Evolutionary conservation across 2,113 vertebrate genomes (phyloP).

Genomic region (Progne subis): DNA sequence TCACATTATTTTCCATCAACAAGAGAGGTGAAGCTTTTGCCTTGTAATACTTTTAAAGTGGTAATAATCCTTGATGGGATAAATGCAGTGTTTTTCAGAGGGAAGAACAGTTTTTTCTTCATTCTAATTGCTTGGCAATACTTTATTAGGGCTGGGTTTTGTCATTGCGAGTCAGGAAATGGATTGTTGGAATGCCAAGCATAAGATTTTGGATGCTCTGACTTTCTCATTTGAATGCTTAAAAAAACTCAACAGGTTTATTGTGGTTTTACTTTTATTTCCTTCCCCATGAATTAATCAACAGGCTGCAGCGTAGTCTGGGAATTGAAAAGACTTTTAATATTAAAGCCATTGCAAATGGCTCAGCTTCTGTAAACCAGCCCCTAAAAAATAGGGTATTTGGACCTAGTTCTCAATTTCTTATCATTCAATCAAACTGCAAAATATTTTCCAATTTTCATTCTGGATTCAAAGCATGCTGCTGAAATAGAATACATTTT

Average conservation of each 20-base stretch:
- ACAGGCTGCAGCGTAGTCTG: neutral
- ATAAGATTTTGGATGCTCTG: neutral
- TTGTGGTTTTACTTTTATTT: neutral
- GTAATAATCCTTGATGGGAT: neutral
- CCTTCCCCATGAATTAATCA: neutral
- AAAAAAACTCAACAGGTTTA: neutral
- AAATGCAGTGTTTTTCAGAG: constrained; percentile 10
- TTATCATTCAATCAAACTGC: neutral
- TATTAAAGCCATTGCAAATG: neutral
- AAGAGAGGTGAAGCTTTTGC: neutral
- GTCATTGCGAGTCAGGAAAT: neutral
- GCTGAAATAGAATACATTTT: neutral
- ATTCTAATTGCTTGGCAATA: neutral
- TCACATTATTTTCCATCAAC: neutral
- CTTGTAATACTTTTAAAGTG: neutral
- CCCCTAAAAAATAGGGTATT: neutral
- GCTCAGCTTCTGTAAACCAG: neutral
- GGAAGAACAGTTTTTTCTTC: neutral
- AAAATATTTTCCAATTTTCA: neutral
- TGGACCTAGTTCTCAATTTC: neutral
- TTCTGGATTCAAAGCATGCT: neutral
- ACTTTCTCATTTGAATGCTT: neutral
- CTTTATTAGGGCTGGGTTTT: neutral
- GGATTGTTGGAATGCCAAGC: neutral
- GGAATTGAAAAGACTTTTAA: neutral